A percentile compares a stretch with the other conserved stretches of the same genome.
These are phyloP conservation scores for Oriolus oriolus DNA, from an alignment of 2,113 vertebrate species.

Conservation along the genomic window DNA sequence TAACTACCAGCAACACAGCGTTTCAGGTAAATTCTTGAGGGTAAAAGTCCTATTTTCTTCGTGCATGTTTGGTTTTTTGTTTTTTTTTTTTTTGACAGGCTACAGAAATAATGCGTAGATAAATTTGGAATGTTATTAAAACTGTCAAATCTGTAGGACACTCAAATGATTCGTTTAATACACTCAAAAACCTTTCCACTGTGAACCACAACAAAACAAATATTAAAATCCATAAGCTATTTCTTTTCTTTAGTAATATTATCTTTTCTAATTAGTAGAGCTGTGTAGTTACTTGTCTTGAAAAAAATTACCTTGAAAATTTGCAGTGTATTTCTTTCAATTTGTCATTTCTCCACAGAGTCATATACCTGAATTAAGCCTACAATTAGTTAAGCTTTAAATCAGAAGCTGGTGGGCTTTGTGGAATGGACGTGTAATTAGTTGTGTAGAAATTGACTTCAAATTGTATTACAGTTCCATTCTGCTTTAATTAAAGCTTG, in stretches of 20 bases:
- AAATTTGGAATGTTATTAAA: background rate
- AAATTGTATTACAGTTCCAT: background rate
- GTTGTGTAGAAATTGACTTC: background rate
- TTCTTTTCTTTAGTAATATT: background rate
- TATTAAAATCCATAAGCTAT: background rate
- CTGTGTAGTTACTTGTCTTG: background rate
- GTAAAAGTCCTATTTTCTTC: background rate
- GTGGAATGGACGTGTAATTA: background rate
- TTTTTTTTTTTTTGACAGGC: background rate
- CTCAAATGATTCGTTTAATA: background rate
- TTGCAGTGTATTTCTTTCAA: background rate
- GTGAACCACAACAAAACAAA: background rate
- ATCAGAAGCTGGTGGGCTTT: background rate
- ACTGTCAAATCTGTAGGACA: background rate
- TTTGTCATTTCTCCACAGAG: background rate
- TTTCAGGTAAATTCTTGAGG: slow-evolving; percentile 84
- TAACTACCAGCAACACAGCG: slow-evolving; percentile 99
- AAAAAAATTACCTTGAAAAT: background rate
- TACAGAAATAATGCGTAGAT: background rate
- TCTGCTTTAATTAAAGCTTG: background rate
- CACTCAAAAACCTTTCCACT: background rate
- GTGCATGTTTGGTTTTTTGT: rapidly evolving
- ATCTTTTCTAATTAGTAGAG: background rate
- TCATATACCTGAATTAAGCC: background rate
- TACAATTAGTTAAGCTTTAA: background rate